Conservation (phyloP, 30 jellyfish, hydroid and myxozoan species). For the Hydractinia echinata region DNA sequence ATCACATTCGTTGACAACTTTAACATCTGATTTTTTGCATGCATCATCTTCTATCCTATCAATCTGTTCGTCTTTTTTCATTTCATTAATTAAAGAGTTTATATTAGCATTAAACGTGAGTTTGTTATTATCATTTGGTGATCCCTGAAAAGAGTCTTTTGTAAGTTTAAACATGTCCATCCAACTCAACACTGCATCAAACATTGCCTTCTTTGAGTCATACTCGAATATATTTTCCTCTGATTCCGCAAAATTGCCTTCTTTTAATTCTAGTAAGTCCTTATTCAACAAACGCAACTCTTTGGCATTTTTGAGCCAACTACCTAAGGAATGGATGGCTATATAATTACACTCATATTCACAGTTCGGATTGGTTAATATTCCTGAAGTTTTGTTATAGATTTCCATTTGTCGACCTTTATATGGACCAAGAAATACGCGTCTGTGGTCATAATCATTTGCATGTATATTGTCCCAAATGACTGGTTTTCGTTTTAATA, state of each 20-base stretch:
- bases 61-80: too few species aligned
- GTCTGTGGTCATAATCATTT: constrained; percentile 92
- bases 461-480: constrained; percentile 99
- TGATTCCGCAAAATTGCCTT: constrained; percentile 24
- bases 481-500: constrained; percentile 83
- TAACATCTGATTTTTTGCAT: too few species aligned
- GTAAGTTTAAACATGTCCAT: constrained; percentile 37
- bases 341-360: constrained; percentile 89
- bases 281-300: constrained; percentile 19
- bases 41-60: too few species aligned
- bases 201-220: constrained; percentile 69
- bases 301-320: constrained; percentile 62
- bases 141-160: background rate
- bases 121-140: background rate
- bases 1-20: too few species aligned
- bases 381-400: constrained; percentile 60
- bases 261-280: constrained; percentile 21
- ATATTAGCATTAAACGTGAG: background rate
- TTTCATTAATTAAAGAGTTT: background rate
- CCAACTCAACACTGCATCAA: constrained; percentile 82
- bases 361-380: constrained; percentile 94
- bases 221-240: constrained; percentile 37
- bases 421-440: constrained; percentile 96
- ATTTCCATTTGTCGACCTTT: constrained; percentile 87
- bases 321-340: constrained; percentile 72